Evolutionary conservation across 2,113 vertebrate species (phyloP).

Genomic region (Oryctolagus cuniculus): mOryCun1.1 NC_091440.1:90142001-90142500

Average conservation of each 20-base stretch:
- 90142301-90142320: conserved; percentile 87
- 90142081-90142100: not conserved
- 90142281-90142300: conserved; percentile 87
- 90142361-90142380: conserved; percentile 89
- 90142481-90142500: not conserved
- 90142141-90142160: no score
- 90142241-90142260: conserved; percentile 88
- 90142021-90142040: not conserved
- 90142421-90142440: conserved; percentile 86
- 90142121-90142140: no score
- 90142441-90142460: conserved; percentile 82
- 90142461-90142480: no score
- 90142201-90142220: not conserved
- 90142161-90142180: not conserved
- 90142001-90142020: not conserved
- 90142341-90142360: conserved; percentile 89
- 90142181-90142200: not conserved
- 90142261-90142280: conserved; percentile 90
- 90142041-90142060: not conserved
- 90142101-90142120: not conserved
- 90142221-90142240: conserved; percentile 93
- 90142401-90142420: conserved; percentile 86
- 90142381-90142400: conserved; percentile 93
- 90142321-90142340: conserved; percentile 89
- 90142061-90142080: not conserved